Conservation (phyloP, 2,113 vertebrate genomes). For the Antechinus flavipes region DNA sequence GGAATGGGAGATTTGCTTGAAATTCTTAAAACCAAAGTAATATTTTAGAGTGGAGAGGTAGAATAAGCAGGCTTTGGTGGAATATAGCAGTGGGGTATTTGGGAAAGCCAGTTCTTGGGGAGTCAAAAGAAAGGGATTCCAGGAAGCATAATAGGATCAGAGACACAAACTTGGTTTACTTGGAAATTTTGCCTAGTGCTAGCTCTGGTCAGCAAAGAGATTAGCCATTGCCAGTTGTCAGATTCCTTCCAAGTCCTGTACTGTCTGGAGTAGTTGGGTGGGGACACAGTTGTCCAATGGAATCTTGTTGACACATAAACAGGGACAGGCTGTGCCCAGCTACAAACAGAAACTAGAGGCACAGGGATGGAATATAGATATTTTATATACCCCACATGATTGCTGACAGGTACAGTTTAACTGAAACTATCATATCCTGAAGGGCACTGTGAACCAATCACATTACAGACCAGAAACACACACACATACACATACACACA, state of each 20-base stretch:
- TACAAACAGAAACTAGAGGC: not conserved
- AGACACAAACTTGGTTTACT: not conserved
- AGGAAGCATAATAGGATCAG: not conserved
- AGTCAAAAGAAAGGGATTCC: not conserved
- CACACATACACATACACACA: too few species aligned
- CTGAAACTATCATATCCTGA: not conserved
- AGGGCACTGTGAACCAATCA: not conserved
- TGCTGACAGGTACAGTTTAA: not conserved
- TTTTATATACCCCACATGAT: not conserved
- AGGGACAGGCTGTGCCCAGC: not conserved
- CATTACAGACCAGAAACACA: not conserved
- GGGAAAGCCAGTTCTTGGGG: not conserved
- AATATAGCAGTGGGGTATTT: not conserved
- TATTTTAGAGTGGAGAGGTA: not conserved
- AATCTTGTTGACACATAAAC: not conserved
- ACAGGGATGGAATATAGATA: not conserved
- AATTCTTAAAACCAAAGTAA: not conserved
- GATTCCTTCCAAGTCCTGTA: not conserved
- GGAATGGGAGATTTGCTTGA: not conserved
- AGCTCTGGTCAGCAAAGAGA: not conserved
- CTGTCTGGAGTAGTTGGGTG: not conserved
- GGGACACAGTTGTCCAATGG: not conserved
- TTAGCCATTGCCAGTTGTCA: not conserved
- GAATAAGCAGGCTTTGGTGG: not conserved
- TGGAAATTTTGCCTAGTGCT: not conserved